A percentile compares a stretch with the other conserved stretches of the same genome.
These are phyloP conservation scores for Silurus meridionalis DNA, from an alignment of 2,113 vertebrate genomes.

Conservation along the genomic window DNA sequence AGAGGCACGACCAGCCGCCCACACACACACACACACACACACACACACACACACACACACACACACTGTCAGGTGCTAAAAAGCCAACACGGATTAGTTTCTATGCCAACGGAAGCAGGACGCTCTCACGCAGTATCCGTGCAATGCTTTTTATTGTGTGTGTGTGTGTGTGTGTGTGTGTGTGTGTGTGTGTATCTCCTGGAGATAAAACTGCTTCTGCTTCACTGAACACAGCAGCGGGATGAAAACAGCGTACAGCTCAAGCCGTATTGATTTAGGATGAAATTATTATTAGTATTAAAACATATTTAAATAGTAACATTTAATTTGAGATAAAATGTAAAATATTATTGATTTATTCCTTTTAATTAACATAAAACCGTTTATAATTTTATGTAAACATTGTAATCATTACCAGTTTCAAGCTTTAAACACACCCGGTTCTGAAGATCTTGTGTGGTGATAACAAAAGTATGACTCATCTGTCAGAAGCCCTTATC, in stretches of 20 bases:
- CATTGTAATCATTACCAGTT: neutral
- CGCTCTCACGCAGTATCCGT: constrained; percentile 63
- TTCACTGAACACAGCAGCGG: neutral
- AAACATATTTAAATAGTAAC: neutral
- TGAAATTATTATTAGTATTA: neutral
- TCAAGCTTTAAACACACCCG: neutral
- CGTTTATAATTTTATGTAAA: neutral
- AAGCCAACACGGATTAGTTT: constrained; percentile 78
- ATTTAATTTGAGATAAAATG: neutral
- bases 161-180: constrained; percentile 31
- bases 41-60: constrained; percentile 51
- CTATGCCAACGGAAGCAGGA: constrained; percentile 76
- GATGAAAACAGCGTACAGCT: neutral
- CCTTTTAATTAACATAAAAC: neutral
- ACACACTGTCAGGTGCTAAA: constrained; percentile 72
- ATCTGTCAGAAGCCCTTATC: too few species aligned
- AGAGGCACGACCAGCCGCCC: constrained; percentile 49
- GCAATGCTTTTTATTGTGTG: constrained; percentile 61
- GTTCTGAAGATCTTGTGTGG: neutral
- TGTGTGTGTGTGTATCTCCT: constrained; percentile 40
- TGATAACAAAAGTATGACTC: too few species aligned
- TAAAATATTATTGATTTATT: neutral
- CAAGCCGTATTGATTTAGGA: neutral
- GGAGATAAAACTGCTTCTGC: constrained; percentile 27
- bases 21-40: constrained; percentile 57